Base-by-base conservation (phyloP, 2,888 invertebrate species). In the Drosophila robusta region DNA sequence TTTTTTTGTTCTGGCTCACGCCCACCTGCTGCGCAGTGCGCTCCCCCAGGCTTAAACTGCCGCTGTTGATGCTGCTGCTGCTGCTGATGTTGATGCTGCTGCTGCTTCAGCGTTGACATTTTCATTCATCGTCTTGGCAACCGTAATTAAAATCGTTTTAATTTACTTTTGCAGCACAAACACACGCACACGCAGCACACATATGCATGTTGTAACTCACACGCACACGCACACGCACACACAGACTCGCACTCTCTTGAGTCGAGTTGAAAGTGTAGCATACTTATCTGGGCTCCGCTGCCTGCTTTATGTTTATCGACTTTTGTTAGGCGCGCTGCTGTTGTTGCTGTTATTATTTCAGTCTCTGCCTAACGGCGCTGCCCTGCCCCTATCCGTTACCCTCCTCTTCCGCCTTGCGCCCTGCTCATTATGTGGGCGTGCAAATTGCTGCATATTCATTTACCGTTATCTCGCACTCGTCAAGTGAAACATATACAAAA, bases 81-180 rank as follows among this genome's bases (percentile, higher is more conserved):
- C 55, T 63, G 65, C 60, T 58, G 78, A 60, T 57, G 34, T 39
- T 41, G 67, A 58, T 63, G 65, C 62, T 58, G 51, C 22, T 56
- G 34, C 36, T 60, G 11, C 44, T 52, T 47, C 52, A 38, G 60
- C 75, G 87, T 90, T 90, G 89, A 90, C 90, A 89, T 90, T 89
- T 86, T 77, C 84, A 89, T 89, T 90, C 90, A 86, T 86, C 88
- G 89, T 80, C 89, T 78, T 83, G 86, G 90, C 82, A 90, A 87
- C 90, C 90, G 90, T 89, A 90, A 89, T 89, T 89, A 89, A 89
- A 89, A 89, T 89, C 88, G 86, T 86, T 89, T 89, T 89, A 90
- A 89, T 89, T 90, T 90, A 87, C 88, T 89, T 78, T 78, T 85
- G 58, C 86, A 73, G 62, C 75, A 70, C 82, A 74, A 58, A 64